Conservation (phyloP, 1,140 invertebrate species). For the Zelostemma sp. region DNA sequence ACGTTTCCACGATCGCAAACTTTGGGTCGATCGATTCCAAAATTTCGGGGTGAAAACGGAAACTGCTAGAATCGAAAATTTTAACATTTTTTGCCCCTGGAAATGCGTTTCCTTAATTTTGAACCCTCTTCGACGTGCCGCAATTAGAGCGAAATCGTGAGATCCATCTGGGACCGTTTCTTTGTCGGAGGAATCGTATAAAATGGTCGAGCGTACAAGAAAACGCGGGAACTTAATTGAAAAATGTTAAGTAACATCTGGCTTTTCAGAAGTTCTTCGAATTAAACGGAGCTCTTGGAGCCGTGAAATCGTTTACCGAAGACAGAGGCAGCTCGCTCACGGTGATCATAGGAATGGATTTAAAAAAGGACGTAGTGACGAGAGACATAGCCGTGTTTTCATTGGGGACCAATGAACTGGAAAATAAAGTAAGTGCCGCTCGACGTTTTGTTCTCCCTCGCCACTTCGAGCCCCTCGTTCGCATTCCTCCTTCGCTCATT, state of each 20-base stretch:
- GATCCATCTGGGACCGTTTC: not conserved
- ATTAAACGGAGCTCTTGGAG: conserved; percentile 58
- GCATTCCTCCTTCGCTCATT: conserved; percentile 24
- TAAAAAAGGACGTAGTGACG: conserved; percentile 59
- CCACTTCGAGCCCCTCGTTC: conserved; percentile 18
- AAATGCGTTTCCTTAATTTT: no score
- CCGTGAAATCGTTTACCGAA: conserved; percentile 67
- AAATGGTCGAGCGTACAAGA: not conserved
- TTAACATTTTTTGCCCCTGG: no score
- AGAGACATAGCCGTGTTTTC: conserved; percentile 72
- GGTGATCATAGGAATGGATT: conserved; percentile 71
- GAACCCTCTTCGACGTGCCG: no score
- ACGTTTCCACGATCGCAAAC: no score
- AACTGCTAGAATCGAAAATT: no score
- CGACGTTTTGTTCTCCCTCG: conserved; percentile 28
- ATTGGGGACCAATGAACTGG: conserved; percentile 48
- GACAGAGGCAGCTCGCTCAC: conserved; percentile 59
- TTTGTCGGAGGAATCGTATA: not conserved
- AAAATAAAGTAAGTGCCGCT: conserved; percentile 57
- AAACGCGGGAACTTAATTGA: conserved; percentile 31
- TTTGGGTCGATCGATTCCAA: no score
- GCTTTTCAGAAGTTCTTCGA: conserved; percentile 68
- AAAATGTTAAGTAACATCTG: conserved; percentile 41
- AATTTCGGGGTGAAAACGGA: no score
- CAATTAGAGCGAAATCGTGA: not conserved